A percentile compares a stretch with the other conserved stretches of the same genome.
Conservation (phyloP, 1,140 invertebrate species). For the Pseudomyrmex concolor region DNA sequence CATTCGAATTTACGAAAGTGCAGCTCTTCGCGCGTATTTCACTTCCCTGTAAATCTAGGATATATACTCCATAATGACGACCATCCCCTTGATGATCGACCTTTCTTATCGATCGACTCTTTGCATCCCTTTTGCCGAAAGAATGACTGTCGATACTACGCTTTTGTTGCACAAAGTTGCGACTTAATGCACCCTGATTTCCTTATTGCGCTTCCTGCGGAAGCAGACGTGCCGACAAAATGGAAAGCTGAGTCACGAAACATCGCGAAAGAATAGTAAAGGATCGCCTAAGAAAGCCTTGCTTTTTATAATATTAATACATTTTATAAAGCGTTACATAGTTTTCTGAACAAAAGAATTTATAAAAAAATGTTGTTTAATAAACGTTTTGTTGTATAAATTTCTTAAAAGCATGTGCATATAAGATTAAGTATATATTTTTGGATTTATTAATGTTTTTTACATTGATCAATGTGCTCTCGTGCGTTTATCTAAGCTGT, state of each 20-base stretch:
- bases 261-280: not conserved
- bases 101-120: slow-evolving; percentile 43
- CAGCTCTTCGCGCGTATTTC: slow-evolving; percentile 44
- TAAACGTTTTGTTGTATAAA: slow-evolving; percentile 19
- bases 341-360: slow-evolving; percentile 8
- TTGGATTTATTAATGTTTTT: not conserved
- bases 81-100: not conserved
- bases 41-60: slow-evolving; percentile 19
- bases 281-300: too few species aligned
- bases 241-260: slow-evolving; percentile 36
- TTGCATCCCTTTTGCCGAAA: slow-evolving; percentile 52
- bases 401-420: not conserved
- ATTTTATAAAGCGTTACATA: slow-evolving; percentile 17
- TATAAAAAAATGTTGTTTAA: slow-evolving; percentile 33
- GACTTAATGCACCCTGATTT: slow-evolving; percentile 49
- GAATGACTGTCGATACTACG: slow-evolving; percentile 48
- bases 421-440: slow-evolving; percentile 37
- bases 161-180: slow-evolving; percentile 36
- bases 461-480: slow-evolving; percentile 51
- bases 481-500: not conserved
- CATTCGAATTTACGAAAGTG: slow-evolving; percentile 72
- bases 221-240: slow-evolving; percentile 20
- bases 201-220: slow-evolving; percentile 43
- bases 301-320: too few species aligned
- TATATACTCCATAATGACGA: not conserved